A percentile compares a stretch with the other conserved stretches of the same genome.
Conservation (phyloP, 2,797 vertebrate species). For the Tangara arthus region DNA sequence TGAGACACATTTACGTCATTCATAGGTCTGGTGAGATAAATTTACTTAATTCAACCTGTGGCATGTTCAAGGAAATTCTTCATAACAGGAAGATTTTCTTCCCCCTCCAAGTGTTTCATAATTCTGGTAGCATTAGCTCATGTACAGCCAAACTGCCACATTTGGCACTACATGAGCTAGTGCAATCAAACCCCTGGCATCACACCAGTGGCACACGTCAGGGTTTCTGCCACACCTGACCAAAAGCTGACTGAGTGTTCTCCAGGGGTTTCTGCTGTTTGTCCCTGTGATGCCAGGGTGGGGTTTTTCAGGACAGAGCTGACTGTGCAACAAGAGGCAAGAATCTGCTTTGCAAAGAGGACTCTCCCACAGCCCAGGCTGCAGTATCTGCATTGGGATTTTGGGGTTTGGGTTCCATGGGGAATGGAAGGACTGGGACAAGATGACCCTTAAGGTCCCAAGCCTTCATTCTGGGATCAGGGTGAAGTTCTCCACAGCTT, state of each 20-base stretch:
- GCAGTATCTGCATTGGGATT: background rate
- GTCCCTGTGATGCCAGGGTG: too few species aligned
- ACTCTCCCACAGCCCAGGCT: background rate
- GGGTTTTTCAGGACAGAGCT: background rate
- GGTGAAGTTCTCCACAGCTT: background rate
- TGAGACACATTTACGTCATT: too few species aligned
- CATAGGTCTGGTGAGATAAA: too few species aligned
- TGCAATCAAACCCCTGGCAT: too few species aligned
- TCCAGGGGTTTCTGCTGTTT: background rate
- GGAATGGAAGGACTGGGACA: background rate
- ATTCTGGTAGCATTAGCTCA: background rate
- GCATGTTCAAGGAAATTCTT: fast-evolving
- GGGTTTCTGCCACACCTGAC: too few species aligned
- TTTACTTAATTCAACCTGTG: background rate
- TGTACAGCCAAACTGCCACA: too few species aligned
- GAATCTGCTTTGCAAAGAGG: background rate
- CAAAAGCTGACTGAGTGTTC: too few species aligned
- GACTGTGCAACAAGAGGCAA: background rate
- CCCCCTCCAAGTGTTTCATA: background rate
- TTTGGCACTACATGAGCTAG: too few species aligned
- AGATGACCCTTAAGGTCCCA: background rate
- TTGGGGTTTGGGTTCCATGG: background rate
- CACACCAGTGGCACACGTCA: too few species aligned
- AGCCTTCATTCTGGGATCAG: background rate
- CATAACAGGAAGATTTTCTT: background rate